phyloP scores from a whole-genome alignment of 2,888 invertebrate species.

The Glaucopsyche alexis region DNA sequence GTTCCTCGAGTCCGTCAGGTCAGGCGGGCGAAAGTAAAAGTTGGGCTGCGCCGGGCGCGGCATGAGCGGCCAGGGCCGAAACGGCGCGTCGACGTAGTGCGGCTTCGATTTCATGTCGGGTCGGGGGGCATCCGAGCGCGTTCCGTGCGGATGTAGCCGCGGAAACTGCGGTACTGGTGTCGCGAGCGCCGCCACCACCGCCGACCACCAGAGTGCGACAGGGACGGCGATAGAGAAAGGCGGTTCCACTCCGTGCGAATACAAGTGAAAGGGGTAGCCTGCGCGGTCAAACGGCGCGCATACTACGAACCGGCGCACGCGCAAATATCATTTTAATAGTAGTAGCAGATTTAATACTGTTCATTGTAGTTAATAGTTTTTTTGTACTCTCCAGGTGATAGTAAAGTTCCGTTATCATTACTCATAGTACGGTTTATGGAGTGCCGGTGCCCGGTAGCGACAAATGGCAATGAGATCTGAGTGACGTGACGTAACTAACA shows the following conservation, averaged over 20 bases:
- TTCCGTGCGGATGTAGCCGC: slow-evolving; percentile 73
- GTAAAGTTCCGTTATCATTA: not conserved
- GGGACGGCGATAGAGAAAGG: slow-evolving; percentile 77
- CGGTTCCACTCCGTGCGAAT: slow-evolving; percentile 73
- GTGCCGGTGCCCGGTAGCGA: not conserved
- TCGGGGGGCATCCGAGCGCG: slow-evolving; percentile 76
- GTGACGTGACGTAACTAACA: not conserved
- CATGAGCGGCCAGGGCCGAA: slow-evolving; percentile 84
- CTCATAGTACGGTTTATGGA: not conserved
- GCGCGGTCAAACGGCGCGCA: slow-evolving; percentile 64
- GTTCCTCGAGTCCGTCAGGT: slow-evolving; percentile 72
- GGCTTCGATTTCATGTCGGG: slow-evolving; percentile 83
- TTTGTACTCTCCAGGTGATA: slow-evolving; percentile 9
- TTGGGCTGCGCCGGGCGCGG: slow-evolving; percentile 76
- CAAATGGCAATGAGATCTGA: not conserved
- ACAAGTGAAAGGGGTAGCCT: slow-evolving; percentile 78
- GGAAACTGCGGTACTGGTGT: slow-evolving; percentile 70
- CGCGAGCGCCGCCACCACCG: slow-evolving; percentile 63
- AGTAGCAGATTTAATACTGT: slow-evolving; percentile 43
- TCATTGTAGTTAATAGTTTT: slow-evolving; percentile 34
- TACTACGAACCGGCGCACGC: slow-evolving; percentile 49
- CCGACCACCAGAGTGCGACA: slow-evolving; percentile 66
- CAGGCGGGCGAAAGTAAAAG: slow-evolving; percentile 74
- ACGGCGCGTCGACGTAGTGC: slow-evolving; percentile 74
- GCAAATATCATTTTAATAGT: slow-evolving; percentile 52